These are phyloP conservation scores for Protophormia terraenovae DNA, from an alignment of 2,888 invertebrate species.

Conservation along the genomic window DNA sequence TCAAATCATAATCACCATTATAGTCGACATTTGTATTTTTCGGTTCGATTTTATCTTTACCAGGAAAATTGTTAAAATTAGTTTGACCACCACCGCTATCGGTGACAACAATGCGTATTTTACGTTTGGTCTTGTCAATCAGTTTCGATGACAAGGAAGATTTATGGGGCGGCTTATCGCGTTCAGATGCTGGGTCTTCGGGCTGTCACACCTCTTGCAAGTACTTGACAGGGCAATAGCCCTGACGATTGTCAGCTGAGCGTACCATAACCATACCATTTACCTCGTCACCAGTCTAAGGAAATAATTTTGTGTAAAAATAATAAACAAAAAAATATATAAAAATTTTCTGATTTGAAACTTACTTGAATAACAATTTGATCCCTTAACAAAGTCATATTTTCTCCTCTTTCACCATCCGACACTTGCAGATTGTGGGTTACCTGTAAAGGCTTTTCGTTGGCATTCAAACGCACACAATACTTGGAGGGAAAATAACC, in stretches of 20 bases:
- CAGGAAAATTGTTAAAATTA: constrained; percentile 70
- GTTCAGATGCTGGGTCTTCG: constrained; percentile 80
- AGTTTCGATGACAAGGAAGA: constrained; percentile 77
- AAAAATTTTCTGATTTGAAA: constrained; percentile 82
- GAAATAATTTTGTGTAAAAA: neutral
- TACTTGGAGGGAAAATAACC: constrained; percentile 98
- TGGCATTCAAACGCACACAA: constrained; percentile 93
- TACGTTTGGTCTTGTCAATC: constrained; percentile 80
- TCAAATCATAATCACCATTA: constrained; percentile 66
- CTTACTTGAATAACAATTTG: constrained; percentile 93
- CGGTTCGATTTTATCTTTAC: constrained; percentile 67
- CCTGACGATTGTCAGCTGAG: constrained; percentile 95
- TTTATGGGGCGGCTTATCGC: constrained; percentile 77
- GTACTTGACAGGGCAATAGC: constrained; percentile 96
- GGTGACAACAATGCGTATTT: constrained; percentile 80
- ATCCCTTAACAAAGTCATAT: constrained; percentile 91
- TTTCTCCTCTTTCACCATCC: constrained; percentile 87
- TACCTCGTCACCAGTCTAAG: constrained; percentile 90
- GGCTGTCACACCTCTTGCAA: constrained; percentile 96
- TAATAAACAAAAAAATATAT: too few species aligned
- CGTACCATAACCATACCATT: constrained; percentile 97
- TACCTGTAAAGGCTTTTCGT: constrained; percentile 96
- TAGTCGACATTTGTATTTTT: constrained; percentile 75
- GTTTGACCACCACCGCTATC: constrained; percentile 75
- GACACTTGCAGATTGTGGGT: constrained; percentile 92